Percentiles rank a stretch among this genome's conserved stretches.
These are phyloP conservation scores for Phrynocephalus versicolor DNA, from an alignment of 2,113 vertebrate species.

Conservation along the genomic window DNA sequence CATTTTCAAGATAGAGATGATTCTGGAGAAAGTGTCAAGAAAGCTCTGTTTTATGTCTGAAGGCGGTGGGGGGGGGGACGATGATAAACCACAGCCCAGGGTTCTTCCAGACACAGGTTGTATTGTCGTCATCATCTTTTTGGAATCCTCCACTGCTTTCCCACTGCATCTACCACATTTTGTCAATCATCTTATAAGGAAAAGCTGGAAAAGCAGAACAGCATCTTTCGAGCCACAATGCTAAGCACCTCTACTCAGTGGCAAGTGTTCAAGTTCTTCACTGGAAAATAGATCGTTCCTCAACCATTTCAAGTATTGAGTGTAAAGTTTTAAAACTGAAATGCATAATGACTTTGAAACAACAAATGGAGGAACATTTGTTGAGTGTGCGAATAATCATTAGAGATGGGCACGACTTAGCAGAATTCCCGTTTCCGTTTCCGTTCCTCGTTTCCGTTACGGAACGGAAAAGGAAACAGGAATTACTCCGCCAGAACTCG, in stretches of 20 bases:
- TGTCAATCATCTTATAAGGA: not conserved
- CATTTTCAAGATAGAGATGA: slow-evolving; percentile 38
- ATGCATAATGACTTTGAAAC: not conserved
- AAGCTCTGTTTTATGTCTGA: not conserved
- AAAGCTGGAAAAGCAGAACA: not conserved
- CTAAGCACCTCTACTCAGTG: not conserved
- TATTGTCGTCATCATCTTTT: not conserved
- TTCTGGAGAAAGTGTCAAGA: not conserved
- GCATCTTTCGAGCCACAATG: not conserved
- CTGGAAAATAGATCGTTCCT: not conserved
- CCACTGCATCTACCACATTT: not conserved
- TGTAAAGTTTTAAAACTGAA: not conserved
- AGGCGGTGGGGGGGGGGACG: not conserved
- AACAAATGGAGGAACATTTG: not conserved
- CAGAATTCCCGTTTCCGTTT: too few species aligned
- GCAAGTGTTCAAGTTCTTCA: not conserved
- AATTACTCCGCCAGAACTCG: too few species aligned
- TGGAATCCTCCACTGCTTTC: too few species aligned
- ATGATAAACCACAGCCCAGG: too few species aligned
- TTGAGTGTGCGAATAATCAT: not conserved
- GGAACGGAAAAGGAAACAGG: too few species aligned
- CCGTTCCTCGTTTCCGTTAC: too few species aligned
- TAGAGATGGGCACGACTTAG: too few species aligned
- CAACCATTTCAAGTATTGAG: not conserved
- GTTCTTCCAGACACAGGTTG: not conserved